Evolutionary conservation across 2,888 invertebrate species (phyloP), one percentile per base, ranked within the genome.

Genomic region (Diarsia mendica): DNA sequence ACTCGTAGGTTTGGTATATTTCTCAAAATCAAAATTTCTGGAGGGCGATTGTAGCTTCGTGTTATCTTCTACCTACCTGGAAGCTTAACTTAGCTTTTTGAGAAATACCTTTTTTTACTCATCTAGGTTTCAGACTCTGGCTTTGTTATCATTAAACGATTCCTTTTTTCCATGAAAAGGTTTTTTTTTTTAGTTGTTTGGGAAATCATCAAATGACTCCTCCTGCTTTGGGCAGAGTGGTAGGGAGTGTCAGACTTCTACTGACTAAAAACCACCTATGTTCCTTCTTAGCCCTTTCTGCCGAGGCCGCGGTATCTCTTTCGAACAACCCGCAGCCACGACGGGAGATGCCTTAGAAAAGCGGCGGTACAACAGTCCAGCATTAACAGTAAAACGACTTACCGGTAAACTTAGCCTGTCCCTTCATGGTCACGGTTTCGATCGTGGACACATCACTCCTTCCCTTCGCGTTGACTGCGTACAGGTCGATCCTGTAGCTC

Each of bases 371-470:
- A 3, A 15, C 13, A 23, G 1, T 5, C 23, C 13, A 23, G 6
- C 23, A 13, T 55, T 23, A 13, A 23, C 55, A 28, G 28, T 20
- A 33, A 53, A 13, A 28, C 18, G 3, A 55, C 63, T 63, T 92
- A 98, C 98, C 98, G 93, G 98, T 98, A 92, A 97, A 98, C 94
- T 98, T 98, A 75, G 98, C 98, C 89, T 98, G 98, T 86, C 98
- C 98, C 91, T 98, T 98, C 91, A 98, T 97, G 15, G 98, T 98
- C 87, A 98, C 98, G 60, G 98, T 98, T 92, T 98, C 98, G 80
- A 98, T 98, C 75, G 98, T 97, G 72, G 98, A 97, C 51, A 98
- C 98, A 86, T 98, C 98, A 89, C 98, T 98, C 77, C 98, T 96
- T 66, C 99, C 99, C 92, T 99, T 99, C 69, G 98, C 98, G 94